A percentile compares a stretch with the other conserved stretches of the same genome.
phyloP scores from a whole-genome alignment of 2,888 invertebrate species.

The Yponomeuta malinellus region DNA sequence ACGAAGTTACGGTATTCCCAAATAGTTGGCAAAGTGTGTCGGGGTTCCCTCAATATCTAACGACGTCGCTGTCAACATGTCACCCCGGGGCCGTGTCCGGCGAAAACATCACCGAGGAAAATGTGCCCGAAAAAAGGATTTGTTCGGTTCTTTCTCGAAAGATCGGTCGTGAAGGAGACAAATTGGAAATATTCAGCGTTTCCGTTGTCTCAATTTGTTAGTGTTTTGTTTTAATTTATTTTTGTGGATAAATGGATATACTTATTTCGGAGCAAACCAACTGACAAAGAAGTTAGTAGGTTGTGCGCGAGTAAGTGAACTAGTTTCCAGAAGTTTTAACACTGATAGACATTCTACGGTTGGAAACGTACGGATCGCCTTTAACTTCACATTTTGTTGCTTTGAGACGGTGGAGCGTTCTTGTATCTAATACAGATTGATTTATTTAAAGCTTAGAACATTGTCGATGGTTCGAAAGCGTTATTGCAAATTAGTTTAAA shows the following conservation, averaged over 20 bases:
- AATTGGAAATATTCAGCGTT: constrained; percentile 43
- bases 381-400: constrained; percentile 4
- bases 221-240: constrained; percentile 42
- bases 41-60: constrained; percentile 24
- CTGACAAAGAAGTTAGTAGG: neutral
- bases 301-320: neutral
- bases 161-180: constrained; percentile 32
- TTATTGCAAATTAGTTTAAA: no score
- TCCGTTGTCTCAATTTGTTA: constrained; percentile 45
- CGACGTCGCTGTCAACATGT: constrained; percentile 30
- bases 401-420: neutral
- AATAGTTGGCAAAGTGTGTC: neutral
- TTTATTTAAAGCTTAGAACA: neutral
- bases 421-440: neutral
- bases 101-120: constrained; percentile 24
- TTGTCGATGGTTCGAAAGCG: neutral
- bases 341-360: constrained; percentile 1
- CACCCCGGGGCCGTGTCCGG: constrained; percentile 25
- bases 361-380: neutral
- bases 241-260: constrained; percentile 24
- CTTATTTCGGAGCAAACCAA: neutral
- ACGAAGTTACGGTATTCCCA: constrained; percentile 1
- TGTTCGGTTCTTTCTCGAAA: constrained; percentile 38
- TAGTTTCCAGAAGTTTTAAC: neutral
- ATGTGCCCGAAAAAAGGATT: constrained; percentile 30